A percentile compares a stretch with the other conserved stretches of the same genome.
Conservation (phyloP, 2,888 invertebrate genomes). For the Trissolcus brochymenae region DNA sequence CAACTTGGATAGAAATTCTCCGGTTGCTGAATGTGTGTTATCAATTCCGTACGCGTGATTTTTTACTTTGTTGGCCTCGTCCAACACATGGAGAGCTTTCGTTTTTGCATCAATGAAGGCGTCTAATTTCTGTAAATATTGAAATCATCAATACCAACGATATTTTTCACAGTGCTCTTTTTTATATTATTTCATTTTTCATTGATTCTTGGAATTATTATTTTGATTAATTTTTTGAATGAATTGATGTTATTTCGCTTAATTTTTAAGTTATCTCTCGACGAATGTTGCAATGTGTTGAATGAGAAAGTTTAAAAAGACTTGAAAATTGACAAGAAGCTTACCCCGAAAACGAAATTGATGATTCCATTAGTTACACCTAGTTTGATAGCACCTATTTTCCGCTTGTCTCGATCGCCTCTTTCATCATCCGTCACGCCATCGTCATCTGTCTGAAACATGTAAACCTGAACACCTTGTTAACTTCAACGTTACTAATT, state of each 20-base stretch:
- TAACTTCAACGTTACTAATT: constrained; percentile 26
- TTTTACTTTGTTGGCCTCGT: constrained; percentile 85
- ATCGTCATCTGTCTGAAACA: constrained; percentile 74
- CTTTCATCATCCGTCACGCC: constrained; percentile 79
- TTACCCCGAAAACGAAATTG: constrained; percentile 90
- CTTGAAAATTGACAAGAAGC: constrained; percentile 55
- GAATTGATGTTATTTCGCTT: not conserved
- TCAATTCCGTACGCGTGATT: constrained; percentile 86
- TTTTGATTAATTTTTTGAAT: not conserved
- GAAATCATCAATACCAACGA: too few relatives aligned
- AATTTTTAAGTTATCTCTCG: not conserved
- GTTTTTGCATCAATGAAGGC: constrained; percentile 89
- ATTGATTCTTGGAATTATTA: not conserved
- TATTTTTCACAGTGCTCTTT: too few relatives aligned
- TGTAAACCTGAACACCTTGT: constrained; percentile 66
- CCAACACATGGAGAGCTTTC: constrained; percentile 82
- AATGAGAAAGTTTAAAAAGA: not conserved
- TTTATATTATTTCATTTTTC: not conserved
- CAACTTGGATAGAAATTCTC: constrained; percentile 80
- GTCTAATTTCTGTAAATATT: constrained; percentile 85
- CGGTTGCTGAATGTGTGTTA: constrained; percentile 80
- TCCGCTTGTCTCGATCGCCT: constrained; percentile 83
- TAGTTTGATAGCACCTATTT: constrained; percentile 83
- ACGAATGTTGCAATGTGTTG: not conserved
- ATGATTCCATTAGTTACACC: constrained; percentile 88